Evolutionary conservation across 2,113 vertebrate genomes (phyloP).

Genomic region (Telmatochromis sp.): DNA sequence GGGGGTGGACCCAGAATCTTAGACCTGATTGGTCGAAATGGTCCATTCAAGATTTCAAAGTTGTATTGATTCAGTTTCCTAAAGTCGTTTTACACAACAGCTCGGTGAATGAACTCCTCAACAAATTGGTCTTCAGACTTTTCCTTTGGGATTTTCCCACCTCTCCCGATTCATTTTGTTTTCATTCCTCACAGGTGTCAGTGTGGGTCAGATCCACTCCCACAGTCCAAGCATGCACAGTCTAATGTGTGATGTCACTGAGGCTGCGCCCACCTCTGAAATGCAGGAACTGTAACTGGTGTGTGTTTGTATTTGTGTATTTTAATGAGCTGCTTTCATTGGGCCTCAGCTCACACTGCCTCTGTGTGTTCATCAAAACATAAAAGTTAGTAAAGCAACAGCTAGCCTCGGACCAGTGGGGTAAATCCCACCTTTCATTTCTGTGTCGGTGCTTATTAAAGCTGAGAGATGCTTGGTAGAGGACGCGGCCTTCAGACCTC

Average conservation of each 20-base stretch:
- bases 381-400: neutral
- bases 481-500: neutral
- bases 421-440: neutral
- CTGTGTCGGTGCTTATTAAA: neutral
- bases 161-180: neutral
- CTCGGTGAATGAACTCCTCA: neutral
- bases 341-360: neutral
- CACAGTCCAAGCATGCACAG: neutral
- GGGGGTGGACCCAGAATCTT: neutral
- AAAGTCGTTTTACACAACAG: neutral
- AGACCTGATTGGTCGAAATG: neutral
- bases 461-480: neutral
- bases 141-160: neutral
- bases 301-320: neutral
- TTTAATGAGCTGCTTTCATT: neutral
- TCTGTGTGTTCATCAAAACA: neutral
- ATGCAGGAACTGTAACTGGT: neutral
- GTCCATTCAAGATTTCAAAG: neutral
- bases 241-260: neutral
- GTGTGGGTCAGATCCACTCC: neutral
- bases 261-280: neutral
- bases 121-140: neutral
- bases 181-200: neutral
- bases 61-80: neutral
- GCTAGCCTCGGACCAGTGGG: neutral